Conservation (phyloP, 1,140 invertebrate species). For the Drosophila sturtevanti region DNA sequence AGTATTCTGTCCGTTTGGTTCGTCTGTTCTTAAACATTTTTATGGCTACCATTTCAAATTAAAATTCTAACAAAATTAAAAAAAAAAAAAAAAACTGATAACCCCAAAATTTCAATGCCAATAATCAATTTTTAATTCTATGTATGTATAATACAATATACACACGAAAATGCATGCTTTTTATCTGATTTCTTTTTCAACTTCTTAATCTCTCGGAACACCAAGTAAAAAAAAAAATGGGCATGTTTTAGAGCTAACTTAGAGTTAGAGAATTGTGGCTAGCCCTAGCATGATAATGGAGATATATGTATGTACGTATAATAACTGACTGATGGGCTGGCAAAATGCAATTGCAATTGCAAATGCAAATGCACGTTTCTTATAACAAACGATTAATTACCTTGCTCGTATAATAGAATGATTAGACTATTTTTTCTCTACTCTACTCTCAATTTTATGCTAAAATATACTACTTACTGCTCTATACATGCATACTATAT, state of each 20-base stretch:
- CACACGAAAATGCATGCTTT: slow-evolving; percentile 58
- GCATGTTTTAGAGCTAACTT: slow-evolving; percentile 3
- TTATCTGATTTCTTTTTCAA: slow-evolving; percentile 5
- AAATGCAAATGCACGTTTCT: slow-evolving; percentile 47
- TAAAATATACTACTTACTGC: neutral
- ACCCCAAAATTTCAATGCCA: neutral
- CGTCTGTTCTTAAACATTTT: slow-evolving; percentile 83
- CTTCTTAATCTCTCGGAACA: neutral
- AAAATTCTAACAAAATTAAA: slow-evolving; percentile 70
- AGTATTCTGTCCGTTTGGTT: slow-evolving; percentile 81
- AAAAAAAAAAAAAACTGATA: slow-evolving; percentile 53
- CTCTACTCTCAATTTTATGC: slow-evolving; percentile 36
- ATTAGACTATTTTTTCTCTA: slow-evolving; percentile 6
- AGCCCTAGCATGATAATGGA: neutral
- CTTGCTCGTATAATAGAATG: slow-evolving; percentile 7
- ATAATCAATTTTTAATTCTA: slow-evolving; percentile 4
- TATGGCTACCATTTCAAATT: slow-evolving; percentile 78
- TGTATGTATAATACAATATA: slow-evolving; percentile 2
- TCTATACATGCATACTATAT: slow-evolving; percentile 24
- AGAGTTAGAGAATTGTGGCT: neutral
- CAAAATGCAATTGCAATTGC: slow-evolving; percentile 2
- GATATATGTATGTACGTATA: neutral
- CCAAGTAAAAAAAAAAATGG: neutral
- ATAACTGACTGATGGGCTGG: slow-evolving; percentile 5
- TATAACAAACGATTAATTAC: slow-evolving; percentile 2